Percentiles rank a stretch among this genome's conserved stretches.
phyloP scores from a whole-genome alignment of 2,888 invertebrate species.

The Diploptera punctata region DNA sequence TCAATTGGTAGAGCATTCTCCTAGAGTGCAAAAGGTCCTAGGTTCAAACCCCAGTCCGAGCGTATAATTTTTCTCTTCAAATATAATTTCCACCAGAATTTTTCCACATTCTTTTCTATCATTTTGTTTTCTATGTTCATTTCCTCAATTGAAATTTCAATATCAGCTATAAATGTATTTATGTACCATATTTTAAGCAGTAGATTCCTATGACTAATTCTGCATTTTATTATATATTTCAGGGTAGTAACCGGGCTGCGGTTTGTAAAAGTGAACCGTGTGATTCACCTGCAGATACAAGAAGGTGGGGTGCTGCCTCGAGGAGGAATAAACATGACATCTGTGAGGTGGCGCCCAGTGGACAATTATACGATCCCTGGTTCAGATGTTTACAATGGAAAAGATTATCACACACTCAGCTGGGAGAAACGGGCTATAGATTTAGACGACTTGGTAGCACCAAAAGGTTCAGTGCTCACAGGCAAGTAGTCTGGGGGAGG shows the following conservation, averaged over 20 bases:
- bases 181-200: too few relatives aligned
- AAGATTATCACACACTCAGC: constrained; percentile 77
- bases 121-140: too few relatives aligned
- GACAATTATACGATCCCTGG: constrained; percentile 62
- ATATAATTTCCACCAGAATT: too few relatives aligned
- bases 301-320: constrained; percentile 71
- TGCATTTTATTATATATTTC: too few relatives aligned
- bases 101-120: too few relatives aligned
- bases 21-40: too few relatives aligned
- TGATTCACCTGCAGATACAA: constrained; percentile 83
- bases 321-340: constrained; percentile 66
- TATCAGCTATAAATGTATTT: too few relatives aligned
- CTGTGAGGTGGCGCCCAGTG: constrained; percentile 71
- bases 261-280: constrained; percentile 73
- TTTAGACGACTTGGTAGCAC: constrained; percentile 77
- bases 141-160: too few relatives aligned
- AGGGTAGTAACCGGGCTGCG: constrained; percentile 83
- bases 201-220: too few relatives aligned
- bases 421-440: constrained; percentile 81
- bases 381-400: constrained; percentile 62
- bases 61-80: too few relatives aligned
- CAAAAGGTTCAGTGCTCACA: constrained; percentile 73
- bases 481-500: constrained; percentile 66
- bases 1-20: too few relatives aligned
- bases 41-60: too few relatives aligned